A percentile compares a stretch with the other conserved stretches of the same genome.
These are phyloP conservation scores for Diaprepes abbreviatus DNA, from an alignment of 2,888 invertebrate species.

Conservation along the genomic window DNA sequence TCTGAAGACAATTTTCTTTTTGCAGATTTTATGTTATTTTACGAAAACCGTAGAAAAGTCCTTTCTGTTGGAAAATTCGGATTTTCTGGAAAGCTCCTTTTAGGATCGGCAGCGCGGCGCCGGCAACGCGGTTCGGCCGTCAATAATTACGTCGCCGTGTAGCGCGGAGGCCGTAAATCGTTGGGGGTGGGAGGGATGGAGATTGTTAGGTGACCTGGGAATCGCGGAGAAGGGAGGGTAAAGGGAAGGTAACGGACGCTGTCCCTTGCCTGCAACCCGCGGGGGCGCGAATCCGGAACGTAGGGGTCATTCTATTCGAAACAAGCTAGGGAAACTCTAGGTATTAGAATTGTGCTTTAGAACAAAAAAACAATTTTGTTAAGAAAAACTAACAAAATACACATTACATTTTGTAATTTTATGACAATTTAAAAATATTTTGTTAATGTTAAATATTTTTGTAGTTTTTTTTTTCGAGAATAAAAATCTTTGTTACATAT, in stretches of 20 bases:
- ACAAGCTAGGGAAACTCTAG: background rate
- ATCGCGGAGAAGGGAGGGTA: conserved; percentile 16
- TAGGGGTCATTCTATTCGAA: background rate
- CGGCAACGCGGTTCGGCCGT: conserved; percentile 47
- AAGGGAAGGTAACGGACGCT: conserved; percentile 34
- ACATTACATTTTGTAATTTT: no score
- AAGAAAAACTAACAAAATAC: no score
- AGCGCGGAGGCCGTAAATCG: conserved; percentile 48
- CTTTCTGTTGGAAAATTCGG: conserved; percentile 26
- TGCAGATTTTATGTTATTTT: conserved; percentile 8
- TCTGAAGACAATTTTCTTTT: background rate
- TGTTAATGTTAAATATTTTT: no score
- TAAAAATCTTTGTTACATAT: no score
- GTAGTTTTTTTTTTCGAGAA: no score
- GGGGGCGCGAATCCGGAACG: conserved; percentile 36
- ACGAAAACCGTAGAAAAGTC: conserved; percentile 5
- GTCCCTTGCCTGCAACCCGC: conserved; percentile 46
- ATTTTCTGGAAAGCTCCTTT: conserved; percentile 42
- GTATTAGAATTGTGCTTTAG: background rate
- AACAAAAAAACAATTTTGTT: no score
- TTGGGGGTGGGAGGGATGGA: conserved; percentile 12
- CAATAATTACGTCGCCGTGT: conserved; percentile 51
- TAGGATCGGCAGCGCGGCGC: conserved; percentile 48
- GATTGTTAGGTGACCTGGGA: conserved; percentile 18
- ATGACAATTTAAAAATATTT: no score